Base-by-base conservation (phyloP, 2,797 vertebrate species). In the Megaceryle alcyon region DNA sequence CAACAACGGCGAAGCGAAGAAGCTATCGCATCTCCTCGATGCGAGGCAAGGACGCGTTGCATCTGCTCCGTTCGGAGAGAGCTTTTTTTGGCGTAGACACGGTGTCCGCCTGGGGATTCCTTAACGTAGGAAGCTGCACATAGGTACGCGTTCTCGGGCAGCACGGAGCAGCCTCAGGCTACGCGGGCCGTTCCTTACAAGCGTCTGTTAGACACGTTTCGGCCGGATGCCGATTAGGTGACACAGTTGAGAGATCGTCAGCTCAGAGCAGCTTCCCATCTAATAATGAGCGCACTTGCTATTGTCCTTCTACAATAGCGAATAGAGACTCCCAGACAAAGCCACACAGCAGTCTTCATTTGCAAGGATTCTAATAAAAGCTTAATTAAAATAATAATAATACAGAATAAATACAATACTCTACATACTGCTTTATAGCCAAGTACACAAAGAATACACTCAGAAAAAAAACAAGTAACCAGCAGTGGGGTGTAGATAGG, bases 11-110 rank as follows among this genome's bases (percentile, higher is more conserved):
- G 20, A 13, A 22, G 28, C 9, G 14, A 44, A 44, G 39, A 21
- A 31, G 31, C 43, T 15, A 48, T 25, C 33, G 33, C 46, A 21
- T 37, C 33, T 18, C 25, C 26, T 20, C 17, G 46, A 35, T 18
- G 14, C 33, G 18, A 20, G 23, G 39, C 44, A 6, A 26, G 25
- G 46, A 14, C 11, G 68, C 19, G 14, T 14, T 5, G 49, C 49
- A 33, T 22, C 35, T 37, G 59, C 23, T 9, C n/a, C 29, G 1
- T 0, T 7, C 20, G 2, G 14, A 10, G n/a, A 0, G 1, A 21
- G 43, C 11, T 17, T 1, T 5, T 5, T 21, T 4, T 1, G 29
- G 25, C 1, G 39, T 0, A 10, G 46, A 1, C 28, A 3, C 19
- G 7, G 12, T 0, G 31, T 21, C 29, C 15, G 54, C 48, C 33